Evolutionary conservation across 2,888 invertebrate species (phyloP).

Genomic region (Ormyrus rosae): DNA sequence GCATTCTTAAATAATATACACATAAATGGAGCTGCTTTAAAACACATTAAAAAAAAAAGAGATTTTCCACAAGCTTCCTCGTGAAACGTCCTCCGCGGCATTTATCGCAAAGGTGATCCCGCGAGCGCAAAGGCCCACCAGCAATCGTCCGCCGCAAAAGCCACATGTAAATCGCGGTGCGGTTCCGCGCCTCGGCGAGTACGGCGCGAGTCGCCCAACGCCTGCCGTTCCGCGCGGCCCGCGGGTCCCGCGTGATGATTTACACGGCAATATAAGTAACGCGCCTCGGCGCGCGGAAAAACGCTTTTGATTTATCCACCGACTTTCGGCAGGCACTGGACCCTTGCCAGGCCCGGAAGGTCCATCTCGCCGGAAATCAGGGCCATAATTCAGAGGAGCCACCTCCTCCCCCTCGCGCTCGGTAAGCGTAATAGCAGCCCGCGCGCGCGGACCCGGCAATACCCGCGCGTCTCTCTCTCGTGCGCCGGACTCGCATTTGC

Average conservation of each 20-base stretch:
- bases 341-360: slow-evolving; percentile 65
- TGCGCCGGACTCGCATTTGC: neutral
- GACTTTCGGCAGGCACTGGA: slow-evolving; percentile 64
- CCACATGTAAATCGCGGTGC: neutral
- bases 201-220: neutral
- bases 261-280: slow-evolving; percentile 65
- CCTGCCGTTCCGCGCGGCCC: neutral
- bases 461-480: neutral
- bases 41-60: no score
- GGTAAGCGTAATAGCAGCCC: neutral
- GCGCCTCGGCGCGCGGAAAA: slow-evolving; percentile 60
- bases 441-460: neutral
- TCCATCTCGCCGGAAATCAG: slow-evolving; percentile 69
- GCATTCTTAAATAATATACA: no score
- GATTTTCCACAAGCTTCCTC: no score
- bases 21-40: no score
- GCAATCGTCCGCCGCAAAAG: neutral
- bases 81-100: no score
- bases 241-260: slow-evolving; percentile 56
- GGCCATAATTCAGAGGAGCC: slow-evolving; percentile 62
- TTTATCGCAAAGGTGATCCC: no score
- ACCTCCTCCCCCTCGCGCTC: no score
- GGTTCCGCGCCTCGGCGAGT: neutral
- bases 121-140: no score
- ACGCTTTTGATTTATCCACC: slow-evolving; percentile 63